These are phyloP conservation scores for Triops longicaudatus DNA, from an alignment of 1,140 invertebrate genomes.

Conservation along the genomic window DNA sequence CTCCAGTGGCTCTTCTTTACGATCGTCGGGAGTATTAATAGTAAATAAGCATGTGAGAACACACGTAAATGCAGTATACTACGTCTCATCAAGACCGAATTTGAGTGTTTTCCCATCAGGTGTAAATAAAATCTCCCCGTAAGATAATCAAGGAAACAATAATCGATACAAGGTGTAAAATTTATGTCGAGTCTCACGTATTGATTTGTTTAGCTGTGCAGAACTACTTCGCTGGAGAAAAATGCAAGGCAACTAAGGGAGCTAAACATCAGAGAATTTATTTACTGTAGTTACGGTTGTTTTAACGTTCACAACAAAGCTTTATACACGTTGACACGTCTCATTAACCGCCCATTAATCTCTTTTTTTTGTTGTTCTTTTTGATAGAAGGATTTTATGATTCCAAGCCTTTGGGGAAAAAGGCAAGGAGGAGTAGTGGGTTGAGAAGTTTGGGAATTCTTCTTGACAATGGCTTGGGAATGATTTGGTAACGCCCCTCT, in stretches of 20 bases:
- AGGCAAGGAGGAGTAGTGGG: no score
- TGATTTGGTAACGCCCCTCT: background rate
- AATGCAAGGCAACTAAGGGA: background rate
- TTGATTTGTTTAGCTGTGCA: background rate
- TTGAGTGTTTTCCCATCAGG: no score
- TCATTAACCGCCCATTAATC: background rate
- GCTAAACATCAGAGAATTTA: background rate
- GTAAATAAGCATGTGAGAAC: no score
- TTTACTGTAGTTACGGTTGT: background rate
- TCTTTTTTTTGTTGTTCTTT: background rate
- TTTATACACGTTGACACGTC: background rate
- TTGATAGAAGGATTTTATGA: background rate
- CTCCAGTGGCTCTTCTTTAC: no score
- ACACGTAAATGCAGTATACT: no score
- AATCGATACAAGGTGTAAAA: constrained; percentile 2
- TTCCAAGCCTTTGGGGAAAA: background rate
- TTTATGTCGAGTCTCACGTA: background rate
- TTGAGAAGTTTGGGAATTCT: no score
- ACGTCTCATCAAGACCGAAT: no score
- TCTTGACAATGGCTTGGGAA: no score
- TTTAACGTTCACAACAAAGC: no score
- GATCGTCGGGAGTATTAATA: no score
- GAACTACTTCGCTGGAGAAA: background rate
- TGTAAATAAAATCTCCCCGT: background rate
- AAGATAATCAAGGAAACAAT: background rate